phyloP scores from a whole-genome alignment of 2,888 invertebrate species.

The Strigamia maritima region DNA sequence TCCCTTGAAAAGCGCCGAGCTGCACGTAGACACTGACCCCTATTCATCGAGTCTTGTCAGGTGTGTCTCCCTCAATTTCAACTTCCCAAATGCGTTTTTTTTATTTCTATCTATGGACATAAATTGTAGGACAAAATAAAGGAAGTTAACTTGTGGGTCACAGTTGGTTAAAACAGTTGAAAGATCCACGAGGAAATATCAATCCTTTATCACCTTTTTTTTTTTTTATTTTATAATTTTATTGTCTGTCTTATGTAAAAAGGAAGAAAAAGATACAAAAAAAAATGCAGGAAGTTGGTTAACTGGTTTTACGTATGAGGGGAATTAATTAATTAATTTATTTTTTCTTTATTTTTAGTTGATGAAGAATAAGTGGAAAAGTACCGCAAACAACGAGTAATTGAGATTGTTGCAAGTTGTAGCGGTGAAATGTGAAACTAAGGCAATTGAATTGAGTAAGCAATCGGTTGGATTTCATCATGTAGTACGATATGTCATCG shows the following conservation, averaged over 20 bases:
- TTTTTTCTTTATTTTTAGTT: too few species aligned
- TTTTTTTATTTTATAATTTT: too few species aligned
- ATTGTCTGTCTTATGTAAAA: too few species aligned
- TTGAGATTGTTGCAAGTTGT: background rate
- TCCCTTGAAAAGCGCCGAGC: background rate
- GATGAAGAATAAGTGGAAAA: background rate
- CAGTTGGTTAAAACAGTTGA: background rate
- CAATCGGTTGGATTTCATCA: background rate
- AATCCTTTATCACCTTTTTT: too few species aligned
- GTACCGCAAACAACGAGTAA: background rate
- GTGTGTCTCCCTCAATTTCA: background rate
- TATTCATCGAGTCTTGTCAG: background rate
- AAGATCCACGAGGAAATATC: background rate
- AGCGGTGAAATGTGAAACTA: background rate
- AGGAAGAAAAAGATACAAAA: too few species aligned
- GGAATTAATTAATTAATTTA: too few species aligned
- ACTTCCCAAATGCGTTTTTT: background rate
- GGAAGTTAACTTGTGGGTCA: background rate
- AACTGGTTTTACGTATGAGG: background rate
- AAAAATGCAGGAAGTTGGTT: background rate
- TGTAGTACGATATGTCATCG: background rate
- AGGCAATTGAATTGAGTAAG: too few species aligned
- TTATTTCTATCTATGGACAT: background rate
- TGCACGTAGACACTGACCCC: conserved; percentile 4
- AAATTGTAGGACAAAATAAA: background rate